Conservation (phyloP, 2,797 vertebrate genomes). For the Argya squamiceps region DNA sequence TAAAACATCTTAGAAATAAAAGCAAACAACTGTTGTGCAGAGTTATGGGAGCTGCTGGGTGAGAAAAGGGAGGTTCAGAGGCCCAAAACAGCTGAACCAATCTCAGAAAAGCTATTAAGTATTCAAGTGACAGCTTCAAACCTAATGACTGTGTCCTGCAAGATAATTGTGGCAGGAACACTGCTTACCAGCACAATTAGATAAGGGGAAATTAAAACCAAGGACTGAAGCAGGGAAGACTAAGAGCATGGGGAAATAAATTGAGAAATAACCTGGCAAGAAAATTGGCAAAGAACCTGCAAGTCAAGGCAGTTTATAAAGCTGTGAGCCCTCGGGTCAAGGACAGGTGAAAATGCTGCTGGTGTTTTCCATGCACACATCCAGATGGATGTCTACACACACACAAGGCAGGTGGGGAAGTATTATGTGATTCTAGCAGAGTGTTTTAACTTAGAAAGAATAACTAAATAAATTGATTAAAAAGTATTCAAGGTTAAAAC, state of each 20-base stretch:
- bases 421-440: neutral
- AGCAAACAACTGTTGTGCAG: neutral
- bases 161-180: neutral
- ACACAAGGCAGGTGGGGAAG: fast-evolving
- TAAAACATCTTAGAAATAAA: neutral
- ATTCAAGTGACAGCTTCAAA: neutral
- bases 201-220: neutral
- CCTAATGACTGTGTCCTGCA: neutral
- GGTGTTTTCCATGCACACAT: neutral
- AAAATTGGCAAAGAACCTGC: neutral
- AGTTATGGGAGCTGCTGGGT: neutral
- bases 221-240: neutral
- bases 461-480: neutral
- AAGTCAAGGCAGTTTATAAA: neutral
- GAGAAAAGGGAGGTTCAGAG: neutral
- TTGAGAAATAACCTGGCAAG: neutral
- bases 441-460: neutral
- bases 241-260: neutral
- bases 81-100: neutral
- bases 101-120: neutral
- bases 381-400: neutral
- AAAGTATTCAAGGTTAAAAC: neutral
- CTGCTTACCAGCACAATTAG: neutral
- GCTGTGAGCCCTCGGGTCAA: neutral
- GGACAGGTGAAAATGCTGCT: neutral